Percentiles rank a stretch among this genome's conserved stretches.
Evolutionary conservation across 2,888 invertebrate genomes (phyloP).

Genomic region (Spilosoma lubricipeda): DNA sequence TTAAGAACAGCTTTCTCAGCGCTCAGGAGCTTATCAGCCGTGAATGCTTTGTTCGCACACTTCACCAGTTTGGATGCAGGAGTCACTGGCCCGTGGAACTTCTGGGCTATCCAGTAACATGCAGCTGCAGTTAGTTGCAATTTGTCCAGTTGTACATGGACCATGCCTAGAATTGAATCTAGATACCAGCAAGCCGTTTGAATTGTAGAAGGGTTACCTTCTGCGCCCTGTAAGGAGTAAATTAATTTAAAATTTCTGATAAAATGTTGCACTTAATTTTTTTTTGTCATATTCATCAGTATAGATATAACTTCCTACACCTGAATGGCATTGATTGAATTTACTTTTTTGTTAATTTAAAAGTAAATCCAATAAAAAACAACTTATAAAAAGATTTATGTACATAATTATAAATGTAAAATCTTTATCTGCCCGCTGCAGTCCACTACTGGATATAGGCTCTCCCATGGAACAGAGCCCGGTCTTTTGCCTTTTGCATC

Average conservation of each 20-base stretch:
- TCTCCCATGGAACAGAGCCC: too few relatives aligned
- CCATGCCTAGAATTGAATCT: slow-evolving; percentile 62
- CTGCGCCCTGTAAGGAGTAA: slow-evolving; percentile 53
- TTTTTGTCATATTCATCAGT: too few relatives aligned
- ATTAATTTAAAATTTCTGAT: too few relatives aligned
- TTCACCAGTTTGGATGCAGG: slow-evolving; percentile 60
- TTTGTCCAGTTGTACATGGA: slow-evolving; percentile 56
- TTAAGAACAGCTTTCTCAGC: slow-evolving; percentile 66
- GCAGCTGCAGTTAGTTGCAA: slow-evolving; percentile 74
- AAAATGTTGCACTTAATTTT: rapidly evolving
- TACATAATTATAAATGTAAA: too few relatives aligned
- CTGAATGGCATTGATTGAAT: too few relatives aligned
- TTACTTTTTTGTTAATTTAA: too few relatives aligned
- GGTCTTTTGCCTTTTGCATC: too few relatives aligned
- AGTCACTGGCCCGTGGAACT: slow-evolving; percentile 62
- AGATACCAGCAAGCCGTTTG: slow-evolving; percentile 76
- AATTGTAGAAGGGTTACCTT: slow-evolving; percentile 67
- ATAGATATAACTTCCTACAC: too few relatives aligned
- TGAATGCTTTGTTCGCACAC: slow-evolving; percentile 63
- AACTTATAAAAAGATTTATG: too few relatives aligned
- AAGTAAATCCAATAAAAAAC: too few relatives aligned
- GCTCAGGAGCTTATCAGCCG: slow-evolving; percentile 47
- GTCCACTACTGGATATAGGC: too few relatives aligned
- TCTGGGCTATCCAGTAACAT: slow-evolving; percentile 77
- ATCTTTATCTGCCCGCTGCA: too few relatives aligned